Evolutionary conservation across 2,888 invertebrate species (phyloP).

Genomic region (Xestia rhomboidea): DNA sequence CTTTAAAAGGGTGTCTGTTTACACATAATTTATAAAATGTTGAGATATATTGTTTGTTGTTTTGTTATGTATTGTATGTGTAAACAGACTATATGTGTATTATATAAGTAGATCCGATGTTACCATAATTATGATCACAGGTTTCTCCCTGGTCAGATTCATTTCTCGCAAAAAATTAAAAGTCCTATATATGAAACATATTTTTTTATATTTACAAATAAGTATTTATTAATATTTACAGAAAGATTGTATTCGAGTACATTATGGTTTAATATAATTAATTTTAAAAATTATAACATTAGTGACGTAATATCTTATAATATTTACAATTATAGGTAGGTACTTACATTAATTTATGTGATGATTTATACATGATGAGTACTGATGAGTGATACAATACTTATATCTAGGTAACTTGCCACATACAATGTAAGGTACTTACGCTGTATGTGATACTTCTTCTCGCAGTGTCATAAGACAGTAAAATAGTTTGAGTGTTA

Average conservation of each 20-base stretch:
- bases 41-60: not conserved
- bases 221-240: slow-evolving; percentile 47
- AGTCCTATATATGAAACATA: slow-evolving; percentile 30
- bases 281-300: not conserved
- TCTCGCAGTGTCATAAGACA: not conserved
- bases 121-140: not conserved
- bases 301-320: slow-evolving; percentile 17
- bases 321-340: not conserved
- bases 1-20: not conserved
- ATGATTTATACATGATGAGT: not conserved
- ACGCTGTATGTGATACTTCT: not conserved
- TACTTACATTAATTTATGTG: not conserved
- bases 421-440: slow-evolving; percentile 5
- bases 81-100: no score
- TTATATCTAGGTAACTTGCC: slow-evolving; percentile 5
- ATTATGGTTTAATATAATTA: slow-evolving; percentile 42
- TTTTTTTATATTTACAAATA: slow-evolving; percentile 50
- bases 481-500: not conserved
- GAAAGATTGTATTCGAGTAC: slow-evolving; percentile 58
- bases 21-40: not conserved
- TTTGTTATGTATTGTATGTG: no score
- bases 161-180: slow-evolving; percentile 27
- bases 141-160: not conserved
- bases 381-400: not conserved
- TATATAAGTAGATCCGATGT: not conserved